A percentile compares a stretch with the other conserved stretches of the same genome.
Conservation (phyloP, 2,113 vertebrate genomes). For the Caracal caracal region DNA sequence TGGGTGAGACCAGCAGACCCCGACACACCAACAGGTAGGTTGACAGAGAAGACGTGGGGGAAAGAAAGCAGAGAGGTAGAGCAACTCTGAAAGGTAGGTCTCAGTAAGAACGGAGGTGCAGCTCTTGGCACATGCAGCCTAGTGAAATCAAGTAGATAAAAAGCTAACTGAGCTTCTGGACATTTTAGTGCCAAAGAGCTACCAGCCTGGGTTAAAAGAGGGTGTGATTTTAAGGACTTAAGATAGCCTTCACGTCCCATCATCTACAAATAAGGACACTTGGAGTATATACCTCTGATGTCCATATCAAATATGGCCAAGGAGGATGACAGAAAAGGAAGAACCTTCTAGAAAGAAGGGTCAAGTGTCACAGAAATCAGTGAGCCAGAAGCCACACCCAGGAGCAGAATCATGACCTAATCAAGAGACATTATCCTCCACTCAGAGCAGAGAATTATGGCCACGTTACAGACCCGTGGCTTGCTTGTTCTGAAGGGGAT, state of each 20-base stretch:
- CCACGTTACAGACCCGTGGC: neutral
- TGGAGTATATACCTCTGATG: neutral
- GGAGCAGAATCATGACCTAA: neutral
- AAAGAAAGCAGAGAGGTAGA: neutral
- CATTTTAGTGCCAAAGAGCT: too few species aligned
- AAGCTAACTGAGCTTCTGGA: too few species aligned
- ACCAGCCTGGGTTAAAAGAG: neutral
- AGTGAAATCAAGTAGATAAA: neutral
- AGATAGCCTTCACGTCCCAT: neutral
- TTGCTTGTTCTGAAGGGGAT: neutral
- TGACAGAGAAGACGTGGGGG: fast-evolving
- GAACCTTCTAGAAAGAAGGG: neutral
- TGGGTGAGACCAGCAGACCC: neutral
- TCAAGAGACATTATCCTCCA: too few species aligned
- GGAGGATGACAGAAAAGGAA: neutral
- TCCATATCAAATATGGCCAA: neutral
- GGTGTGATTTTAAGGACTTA: neutral
- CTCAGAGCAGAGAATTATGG: neutral
- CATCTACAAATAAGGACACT: neutral
- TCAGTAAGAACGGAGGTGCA: neutral
- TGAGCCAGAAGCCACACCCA: neutral
- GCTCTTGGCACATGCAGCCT: fast-evolving
- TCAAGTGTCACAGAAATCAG: neutral
- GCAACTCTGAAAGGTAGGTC: neutral
- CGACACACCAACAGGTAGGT: neutral